These are phyloP conservation scores for Cygnus atratus DNA, from an alignment of 2,113 vertebrate species.

Conservation along the genomic window DNA sequence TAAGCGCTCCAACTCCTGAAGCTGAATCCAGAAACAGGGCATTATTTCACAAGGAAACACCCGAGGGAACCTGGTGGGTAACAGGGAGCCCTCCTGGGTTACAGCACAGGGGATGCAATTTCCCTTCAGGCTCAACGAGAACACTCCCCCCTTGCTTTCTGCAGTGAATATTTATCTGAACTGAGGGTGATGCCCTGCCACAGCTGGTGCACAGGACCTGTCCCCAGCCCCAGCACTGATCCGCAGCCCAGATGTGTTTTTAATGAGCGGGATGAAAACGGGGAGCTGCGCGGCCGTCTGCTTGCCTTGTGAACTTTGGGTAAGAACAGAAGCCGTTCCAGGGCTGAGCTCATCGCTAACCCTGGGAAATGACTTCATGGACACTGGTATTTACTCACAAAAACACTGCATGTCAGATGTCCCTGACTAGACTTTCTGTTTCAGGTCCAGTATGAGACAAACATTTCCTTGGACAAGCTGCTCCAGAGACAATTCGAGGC, in stretches of 20 bases:
- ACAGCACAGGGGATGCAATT: background rate
- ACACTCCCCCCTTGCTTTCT: background rate
- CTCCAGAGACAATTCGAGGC: conserved; percentile 47
- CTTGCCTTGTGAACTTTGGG: conserved; percentile 56
- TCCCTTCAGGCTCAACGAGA: background rate
- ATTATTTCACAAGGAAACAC: background rate
- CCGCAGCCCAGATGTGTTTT: background rate
- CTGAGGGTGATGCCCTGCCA: background rate
- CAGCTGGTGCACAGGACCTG: background rate
- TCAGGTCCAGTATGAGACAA: conserved; percentile 74
- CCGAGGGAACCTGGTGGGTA: background rate
- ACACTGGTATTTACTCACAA: conserved; percentile 74
- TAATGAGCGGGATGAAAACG: background rate
- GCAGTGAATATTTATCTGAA: background rate
- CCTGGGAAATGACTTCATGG: conserved; percentile 77
- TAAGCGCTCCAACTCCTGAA: background rate
- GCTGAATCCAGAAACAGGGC: background rate
- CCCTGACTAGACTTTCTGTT: conserved; percentile 78
- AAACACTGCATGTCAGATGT: conserved; percentile 70
- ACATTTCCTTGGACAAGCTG: conserved; percentile 78
- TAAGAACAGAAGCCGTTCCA: conserved; percentile 44
- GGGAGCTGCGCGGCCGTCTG: background rate
- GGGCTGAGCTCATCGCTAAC: conserved; percentile 67
- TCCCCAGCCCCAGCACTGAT: accelerated
- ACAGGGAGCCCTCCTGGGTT: background rate